phyloP scores from a whole-genome alignment of 2,888 invertebrate genomes.

The Phalera bucephala region DNA sequence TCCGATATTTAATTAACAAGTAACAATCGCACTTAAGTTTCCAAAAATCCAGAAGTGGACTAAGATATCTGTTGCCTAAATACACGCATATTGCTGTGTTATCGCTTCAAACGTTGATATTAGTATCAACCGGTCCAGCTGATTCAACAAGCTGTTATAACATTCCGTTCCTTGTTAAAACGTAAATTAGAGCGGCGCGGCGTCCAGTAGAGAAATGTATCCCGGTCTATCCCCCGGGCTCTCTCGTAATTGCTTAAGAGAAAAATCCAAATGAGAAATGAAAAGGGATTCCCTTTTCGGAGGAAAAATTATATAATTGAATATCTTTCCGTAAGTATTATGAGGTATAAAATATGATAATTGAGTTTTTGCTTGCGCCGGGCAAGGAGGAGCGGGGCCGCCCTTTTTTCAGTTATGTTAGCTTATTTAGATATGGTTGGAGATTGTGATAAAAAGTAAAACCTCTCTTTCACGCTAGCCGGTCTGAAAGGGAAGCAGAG shows the following conservation, averaged over 20 bases:
- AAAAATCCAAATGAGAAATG: constrained; percentile 83
- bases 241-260: constrained; percentile 80
- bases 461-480: no score
- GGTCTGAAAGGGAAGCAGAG: no score
- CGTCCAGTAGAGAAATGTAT: constrained; percentile 60
- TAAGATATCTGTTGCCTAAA: no score
- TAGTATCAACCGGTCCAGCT: no score
- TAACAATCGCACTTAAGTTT: no score
- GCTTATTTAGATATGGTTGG: no score
- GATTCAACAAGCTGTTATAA: constrained; percentile 76
- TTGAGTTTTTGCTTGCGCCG: constrained; percentile 75
- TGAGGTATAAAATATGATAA: constrained; percentile 83
- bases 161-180: constrained; percentile 71
- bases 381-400: constrained; percentile 40
- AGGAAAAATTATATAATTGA: constrained; percentile 82
- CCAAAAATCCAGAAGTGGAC: no score
- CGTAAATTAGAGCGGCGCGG: constrained; percentile 70
- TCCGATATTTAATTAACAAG: no score
- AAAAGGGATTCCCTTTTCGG: constrained; percentile 80
- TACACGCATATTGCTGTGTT: no score
- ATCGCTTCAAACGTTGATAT: no score
- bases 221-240: constrained; percentile 65
- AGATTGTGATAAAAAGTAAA: no score
- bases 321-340: constrained; percentile 82
- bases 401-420: no score